Evolutionary conservation across 2,113 vertebrate genomes (phyloP), one percentile per base, ranked within the genome.

Genomic region (Hippotragus niger): DNA sequence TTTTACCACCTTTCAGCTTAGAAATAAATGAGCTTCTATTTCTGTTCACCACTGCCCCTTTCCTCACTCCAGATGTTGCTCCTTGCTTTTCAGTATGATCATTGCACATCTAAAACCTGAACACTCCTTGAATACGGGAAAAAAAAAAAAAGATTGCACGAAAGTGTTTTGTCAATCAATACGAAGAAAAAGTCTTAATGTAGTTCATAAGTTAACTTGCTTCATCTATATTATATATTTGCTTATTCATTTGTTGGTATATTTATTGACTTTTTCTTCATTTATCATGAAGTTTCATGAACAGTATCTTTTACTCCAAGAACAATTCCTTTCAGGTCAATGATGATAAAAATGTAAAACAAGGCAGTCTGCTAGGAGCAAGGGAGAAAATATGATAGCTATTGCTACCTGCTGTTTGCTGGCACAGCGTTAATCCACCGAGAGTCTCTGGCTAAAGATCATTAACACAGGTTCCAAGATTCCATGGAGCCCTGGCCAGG

Each of bases 11-110:
- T 96, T 82, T 58, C 43, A 92, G 33, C 21, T 64, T 85, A 43
- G 52, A 91, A 92, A 94, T 40, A 95, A 96, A 92, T 81, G 43
- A 85, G 74, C 29, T 84, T 96, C 81, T 95, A 67, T 86, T 97
- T 97, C 53, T 95, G 55, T 90, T 95, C 71, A 52, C 76, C 57
- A 10, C 29, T 94, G 76, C 21, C 60, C 36, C 43, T 71, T 93
- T 86, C 62, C 36, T 94, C 71, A 53, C 50, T 88, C 71, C 74
- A 96, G 62, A 95, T 76, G 57, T 67, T 94, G 19, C 81, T 33
- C 53, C 55, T 36, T 88, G 82, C 33, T 86, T 91, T 95, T 87
- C n/a, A 64, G 52, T 67, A 31, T 16, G 78, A 25, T 94, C 90
- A 97, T 29, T 88, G 50, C 25, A 90, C 76, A 88, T 62, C 45